Percentiles rank a stretch among this genome's conserved stretches.
Conservation (phyloP, 2,113 vertebrate species). For the Etheostoma cragini region DNA sequence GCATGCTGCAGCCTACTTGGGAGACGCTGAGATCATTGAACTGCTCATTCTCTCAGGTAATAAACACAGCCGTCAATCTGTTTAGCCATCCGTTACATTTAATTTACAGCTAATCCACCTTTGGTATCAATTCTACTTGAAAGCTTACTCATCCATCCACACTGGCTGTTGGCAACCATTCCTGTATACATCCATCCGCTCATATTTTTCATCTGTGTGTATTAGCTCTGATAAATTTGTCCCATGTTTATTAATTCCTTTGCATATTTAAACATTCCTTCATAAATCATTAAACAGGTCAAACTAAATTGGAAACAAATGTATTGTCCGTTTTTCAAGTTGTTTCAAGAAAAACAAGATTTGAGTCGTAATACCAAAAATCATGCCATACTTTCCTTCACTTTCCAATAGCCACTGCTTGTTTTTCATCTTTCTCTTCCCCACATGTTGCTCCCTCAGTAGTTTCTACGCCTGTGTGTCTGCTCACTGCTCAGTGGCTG, state of each 20-base stretch:
- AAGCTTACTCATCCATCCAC: slow-evolving; percentile 13
- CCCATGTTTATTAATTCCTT: not conserved
- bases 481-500: slow-evolving; percentile 13
- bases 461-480: not conserved
- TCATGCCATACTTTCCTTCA: not conserved
- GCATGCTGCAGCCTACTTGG: slow-evolving; percentile 97
- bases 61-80: slow-evolving; percentile 68
- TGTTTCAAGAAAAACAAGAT: not conserved
- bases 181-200: not conserved
- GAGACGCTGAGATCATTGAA: slow-evolving; percentile 98
- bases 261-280: not conserved
- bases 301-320: slow-evolving; percentile 6
- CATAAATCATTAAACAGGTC: not conserved
- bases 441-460: not conserved
- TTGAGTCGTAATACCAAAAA: not conserved
- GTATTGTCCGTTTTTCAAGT: not conserved
- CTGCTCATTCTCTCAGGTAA: slow-evolving; percentile 99
- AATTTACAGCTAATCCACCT: not conserved
- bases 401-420: not conserved
- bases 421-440: not conserved
- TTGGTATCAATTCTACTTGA: not conserved
- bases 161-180: not conserved
- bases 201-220: not conserved
- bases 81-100: not conserved
- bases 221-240: not conserved